These are phyloP conservation scores for Drosophila nigromelanica DNA, from an alignment of 1,140 invertebrate genomes.

Conservation along the genomic window DNA sequence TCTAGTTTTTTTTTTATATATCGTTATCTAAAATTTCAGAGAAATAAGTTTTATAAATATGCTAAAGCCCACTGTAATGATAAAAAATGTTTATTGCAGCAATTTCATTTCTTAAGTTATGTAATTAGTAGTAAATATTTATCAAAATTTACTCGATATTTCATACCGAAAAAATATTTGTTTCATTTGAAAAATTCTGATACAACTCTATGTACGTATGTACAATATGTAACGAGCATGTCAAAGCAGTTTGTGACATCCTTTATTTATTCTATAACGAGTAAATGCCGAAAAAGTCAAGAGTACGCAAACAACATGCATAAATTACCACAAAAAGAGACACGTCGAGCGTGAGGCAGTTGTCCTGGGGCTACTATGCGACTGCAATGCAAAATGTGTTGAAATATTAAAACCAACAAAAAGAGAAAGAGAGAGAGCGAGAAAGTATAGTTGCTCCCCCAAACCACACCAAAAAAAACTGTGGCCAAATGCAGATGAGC, in stretches of 20 bases:
- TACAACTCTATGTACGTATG: neutral
- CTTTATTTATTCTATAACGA: conserved; percentile 75
- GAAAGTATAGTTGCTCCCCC: neutral
- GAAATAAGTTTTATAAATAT: too few species aligned
- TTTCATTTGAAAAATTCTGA: neutral
- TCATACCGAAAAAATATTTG: too few species aligned
- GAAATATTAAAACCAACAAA: conserved; percentile 70
- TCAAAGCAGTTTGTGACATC: conserved; percentile 73
- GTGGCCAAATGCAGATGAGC: conserved; percentile 79
- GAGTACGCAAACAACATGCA: conserved; percentile 74
- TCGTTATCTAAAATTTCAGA: too few species aligned
- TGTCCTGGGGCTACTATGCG: conserved; percentile 34
- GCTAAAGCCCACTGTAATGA: too few species aligned
- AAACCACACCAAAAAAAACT: conserved; percentile 54
- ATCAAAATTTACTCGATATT: too few species aligned
- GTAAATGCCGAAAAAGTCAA: conserved; percentile 72
- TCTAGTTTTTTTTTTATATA: neutral
- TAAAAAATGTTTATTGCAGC: too few species aligned
- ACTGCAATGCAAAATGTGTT: conserved; percentile 73
- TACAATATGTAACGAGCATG: conserved; percentile 61
- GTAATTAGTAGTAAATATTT: too few species aligned
- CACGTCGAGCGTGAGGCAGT: conserved; percentile 46
- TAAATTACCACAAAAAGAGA: conserved; percentile 70
- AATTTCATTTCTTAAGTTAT: too few species aligned
- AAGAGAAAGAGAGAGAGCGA: conserved; percentile 1